A percentile compares a stretch with the other conserved stretches of the same genome.
These are phyloP conservation scores for Papilio glaucus DNA, from an alignment of 1,140 invertebrate genomes.

Conservation along the genomic window DNA sequence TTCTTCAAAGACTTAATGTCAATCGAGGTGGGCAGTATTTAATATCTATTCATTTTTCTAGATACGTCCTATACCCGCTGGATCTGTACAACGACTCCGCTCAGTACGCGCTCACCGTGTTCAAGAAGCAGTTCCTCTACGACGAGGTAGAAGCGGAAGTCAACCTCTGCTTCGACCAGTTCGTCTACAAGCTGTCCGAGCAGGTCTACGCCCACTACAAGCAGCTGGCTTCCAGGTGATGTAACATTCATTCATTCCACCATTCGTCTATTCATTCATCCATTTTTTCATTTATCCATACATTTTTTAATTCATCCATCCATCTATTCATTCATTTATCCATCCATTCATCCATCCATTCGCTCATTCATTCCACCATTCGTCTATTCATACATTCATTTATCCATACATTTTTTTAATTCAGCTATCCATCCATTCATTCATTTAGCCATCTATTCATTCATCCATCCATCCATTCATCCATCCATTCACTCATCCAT, in stretches of 20 bases:
- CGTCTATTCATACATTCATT: no score
- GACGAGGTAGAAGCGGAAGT: slow-evolving; percentile 99
- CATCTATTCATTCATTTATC: no score
- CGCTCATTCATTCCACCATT: no score
- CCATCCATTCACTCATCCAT: not conserved
- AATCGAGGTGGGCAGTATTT: not conserved
- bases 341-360: no score
- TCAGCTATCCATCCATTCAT: no score
- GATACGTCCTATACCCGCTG: slow-evolving; percentile 98
- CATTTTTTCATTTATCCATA: no score
- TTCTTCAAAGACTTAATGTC: no score
- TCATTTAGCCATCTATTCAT: no score
- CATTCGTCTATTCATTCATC: not conserved
- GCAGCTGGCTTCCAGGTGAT: slow-evolving; percentile 94
- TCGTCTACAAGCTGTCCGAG: slow-evolving; percentile 99
- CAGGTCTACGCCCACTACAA: slow-evolving; percentile 99
- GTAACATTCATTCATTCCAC: not conserved
- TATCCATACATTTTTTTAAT: no score
- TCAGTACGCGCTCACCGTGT: slow-evolving; percentile 97
- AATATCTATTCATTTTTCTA: slow-evolving; percentile 73
- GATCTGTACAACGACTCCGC: slow-evolving; percentile 99
- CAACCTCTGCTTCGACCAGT: slow-evolving; percentile 99
- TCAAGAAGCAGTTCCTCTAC: slow-evolving; percentile 99
- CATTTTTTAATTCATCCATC: no score
- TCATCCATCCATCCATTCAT: no score